Percentiles rank a stretch among this genome's conserved stretches.
Evolutionary conservation across 2,797 vertebrate species (phyloP).

Genomic region (Synanceia verrucosa): DNA sequence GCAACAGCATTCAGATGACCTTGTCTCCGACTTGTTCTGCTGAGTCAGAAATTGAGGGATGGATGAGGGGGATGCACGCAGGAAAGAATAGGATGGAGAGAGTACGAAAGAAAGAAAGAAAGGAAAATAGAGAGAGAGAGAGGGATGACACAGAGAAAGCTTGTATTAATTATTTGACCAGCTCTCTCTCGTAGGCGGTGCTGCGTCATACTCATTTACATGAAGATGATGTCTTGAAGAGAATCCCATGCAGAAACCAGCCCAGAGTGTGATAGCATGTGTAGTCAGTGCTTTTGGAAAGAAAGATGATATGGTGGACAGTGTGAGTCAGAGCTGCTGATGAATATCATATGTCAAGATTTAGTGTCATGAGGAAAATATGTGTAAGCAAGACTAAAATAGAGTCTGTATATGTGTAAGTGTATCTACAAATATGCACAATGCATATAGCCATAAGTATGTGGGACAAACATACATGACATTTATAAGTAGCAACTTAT

Average conservation of each 20-base stretch:
- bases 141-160: constrained; percentile 33
- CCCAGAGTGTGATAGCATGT: constrained; percentile 5
- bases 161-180: constrained; percentile 12
- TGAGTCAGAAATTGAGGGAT: constrained; percentile 82
- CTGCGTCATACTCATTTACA: constrained; percentile 48
- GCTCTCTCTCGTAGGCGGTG: constrained; percentile 4
- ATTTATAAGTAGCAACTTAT: neutral
- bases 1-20: constrained; percentile 84
- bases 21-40: constrained; percentile 79
- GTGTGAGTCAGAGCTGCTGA: constrained; percentile 60
- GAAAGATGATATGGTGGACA: constrained; percentile 15
- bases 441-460: neutral
- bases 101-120: too few species aligned
- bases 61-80: constrained; percentile 52
- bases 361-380: constrained; percentile 41
- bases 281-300: constrained; percentile 25
- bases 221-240: constrained; percentile 11
- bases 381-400: constrained; percentile 32
- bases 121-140: constrained; percentile 14
- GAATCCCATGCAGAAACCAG: neutral
- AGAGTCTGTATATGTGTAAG: neutral
- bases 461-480: neutral
- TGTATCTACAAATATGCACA: constrained; percentile 4
- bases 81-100: constrained; percentile 31
- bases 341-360: constrained; percentile 48